Conservation (phyloP, 2,888 invertebrate genomes). For the Apamea anceps region DNA sequence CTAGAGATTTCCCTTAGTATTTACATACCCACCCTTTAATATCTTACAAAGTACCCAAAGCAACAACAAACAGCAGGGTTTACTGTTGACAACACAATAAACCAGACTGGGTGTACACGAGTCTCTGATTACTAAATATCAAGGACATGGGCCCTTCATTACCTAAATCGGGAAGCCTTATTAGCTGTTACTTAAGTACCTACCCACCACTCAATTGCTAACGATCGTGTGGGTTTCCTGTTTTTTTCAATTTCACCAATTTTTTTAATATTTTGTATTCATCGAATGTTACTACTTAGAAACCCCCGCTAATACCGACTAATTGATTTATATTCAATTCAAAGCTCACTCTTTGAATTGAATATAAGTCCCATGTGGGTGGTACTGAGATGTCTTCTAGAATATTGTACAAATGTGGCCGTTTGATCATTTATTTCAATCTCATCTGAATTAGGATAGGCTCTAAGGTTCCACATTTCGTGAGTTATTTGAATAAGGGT, state of each 20-base stretch:
- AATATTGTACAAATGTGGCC: not conserved
- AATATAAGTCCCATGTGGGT: not conserved
- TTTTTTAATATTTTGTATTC: not conserved
- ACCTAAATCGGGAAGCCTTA: slow-evolving; percentile 76
- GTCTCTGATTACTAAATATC: slow-evolving; percentile 76
- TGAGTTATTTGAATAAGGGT: not conserved
- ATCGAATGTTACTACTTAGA: not conserved
- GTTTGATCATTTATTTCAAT: not conserved
- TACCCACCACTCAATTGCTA: not conserved
- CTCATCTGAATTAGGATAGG: not conserved
- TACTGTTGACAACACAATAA: slow-evolving; percentile 19
- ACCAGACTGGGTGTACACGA: slow-evolving; percentile 52
- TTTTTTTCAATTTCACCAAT: not conserved
- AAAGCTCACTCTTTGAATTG: not conserved
- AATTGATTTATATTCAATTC: not conserved
- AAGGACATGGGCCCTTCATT: slow-evolving; percentile 73
- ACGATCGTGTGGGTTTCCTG: not conserved
- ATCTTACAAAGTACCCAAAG: slow-evolving; percentile 14
- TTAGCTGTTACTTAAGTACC: slow-evolving; percentile 65
- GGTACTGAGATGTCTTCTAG: slow-evolving; percentile 1
- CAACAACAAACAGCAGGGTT: slow-evolving; percentile 12
- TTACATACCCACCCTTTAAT: not conserved
- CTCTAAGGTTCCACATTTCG: not conserved
- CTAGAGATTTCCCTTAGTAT: not conserved
- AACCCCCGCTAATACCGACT: not conserved